Conservation (phyloP, 2,113 vertebrate species). For the Urocitellus parryii region DNA sequence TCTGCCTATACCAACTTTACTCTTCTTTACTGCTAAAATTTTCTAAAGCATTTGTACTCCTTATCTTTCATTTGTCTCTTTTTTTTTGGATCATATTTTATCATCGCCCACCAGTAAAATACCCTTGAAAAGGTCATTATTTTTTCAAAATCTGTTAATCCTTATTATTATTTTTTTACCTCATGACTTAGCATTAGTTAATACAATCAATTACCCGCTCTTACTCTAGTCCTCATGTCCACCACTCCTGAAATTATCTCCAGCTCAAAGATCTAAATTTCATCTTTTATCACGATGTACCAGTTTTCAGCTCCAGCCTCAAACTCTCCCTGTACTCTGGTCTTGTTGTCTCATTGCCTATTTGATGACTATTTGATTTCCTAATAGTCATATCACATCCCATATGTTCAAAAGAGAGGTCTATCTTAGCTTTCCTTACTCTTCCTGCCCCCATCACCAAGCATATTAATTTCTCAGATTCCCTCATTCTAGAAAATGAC, state of each 20-base stretch:
- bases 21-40: background rate
- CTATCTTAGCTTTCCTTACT: background rate
- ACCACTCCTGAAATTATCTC: background rate
- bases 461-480: background rate
- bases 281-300: background rate
- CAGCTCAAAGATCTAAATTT: background rate
- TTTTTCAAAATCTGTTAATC: background rate
- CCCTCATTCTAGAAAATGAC: background rate
- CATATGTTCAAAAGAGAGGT: background rate
- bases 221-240: background rate
- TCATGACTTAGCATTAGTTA: background rate
- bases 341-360: background rate
- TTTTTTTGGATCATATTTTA: background rate
- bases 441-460: background rate
- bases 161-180: background rate
- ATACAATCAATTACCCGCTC: background rate
- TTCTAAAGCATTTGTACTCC: background rate
- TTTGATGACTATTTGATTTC: background rate
- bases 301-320: background rate
- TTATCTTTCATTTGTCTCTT: background rate
- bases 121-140: background rate
- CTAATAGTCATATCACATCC: background rate
- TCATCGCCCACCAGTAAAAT: background rate
- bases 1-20: background rate
- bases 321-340: background rate